A percentile compares a stretch with the other conserved stretches of the same genome.
phyloP scores from a whole-genome alignment of 2,888 invertebrate genomes.

The Plebejus melissa region DNA sequence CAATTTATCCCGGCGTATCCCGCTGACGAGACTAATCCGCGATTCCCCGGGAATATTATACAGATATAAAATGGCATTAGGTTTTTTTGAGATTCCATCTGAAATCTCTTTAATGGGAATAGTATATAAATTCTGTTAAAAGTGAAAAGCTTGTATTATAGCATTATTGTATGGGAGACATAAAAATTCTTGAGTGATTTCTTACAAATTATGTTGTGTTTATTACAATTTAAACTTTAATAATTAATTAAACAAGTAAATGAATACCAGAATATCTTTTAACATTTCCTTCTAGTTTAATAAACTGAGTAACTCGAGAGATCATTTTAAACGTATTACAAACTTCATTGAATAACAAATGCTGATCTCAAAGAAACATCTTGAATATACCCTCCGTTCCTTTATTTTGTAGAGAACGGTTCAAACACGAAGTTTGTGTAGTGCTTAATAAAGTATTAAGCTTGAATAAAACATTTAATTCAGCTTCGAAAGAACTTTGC shows the following conservation, averaged over 20 bases:
- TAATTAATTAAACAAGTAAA: not conserved
- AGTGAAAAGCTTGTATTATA: not conserved
- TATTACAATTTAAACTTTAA: too few relatives aligned
- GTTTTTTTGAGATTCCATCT: not conserved
- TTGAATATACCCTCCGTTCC: not conserved
- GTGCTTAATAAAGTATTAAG: constrained; percentile 25
- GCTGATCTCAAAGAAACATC: constrained; percentile 8
- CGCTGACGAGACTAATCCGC: constrained; percentile 41
- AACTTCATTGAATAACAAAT: constrained; percentile 4
- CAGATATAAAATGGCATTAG: constrained; percentile 8
- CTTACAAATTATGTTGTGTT: too few relatives aligned
- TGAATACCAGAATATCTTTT: not conserved
- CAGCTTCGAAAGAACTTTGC: constrained; percentile 24
- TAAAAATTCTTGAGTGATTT: not conserved
- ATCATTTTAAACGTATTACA: not conserved
- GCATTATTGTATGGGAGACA: not conserved
- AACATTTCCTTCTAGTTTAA: not conserved
- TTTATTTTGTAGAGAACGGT: constrained; percentile 1
- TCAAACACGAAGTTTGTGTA: not conserved
- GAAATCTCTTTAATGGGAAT: not conserved
- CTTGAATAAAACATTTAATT: constrained; percentile 26
- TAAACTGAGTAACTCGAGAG: not conserved
- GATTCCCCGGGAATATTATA: constrained; percentile 28
- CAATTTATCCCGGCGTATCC: constrained; percentile 47
- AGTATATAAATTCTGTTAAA: not conserved